phyloP scores from a whole-genome alignment of 64 coral and sea anemone genomes.

The Montipora cactus region DNA sequence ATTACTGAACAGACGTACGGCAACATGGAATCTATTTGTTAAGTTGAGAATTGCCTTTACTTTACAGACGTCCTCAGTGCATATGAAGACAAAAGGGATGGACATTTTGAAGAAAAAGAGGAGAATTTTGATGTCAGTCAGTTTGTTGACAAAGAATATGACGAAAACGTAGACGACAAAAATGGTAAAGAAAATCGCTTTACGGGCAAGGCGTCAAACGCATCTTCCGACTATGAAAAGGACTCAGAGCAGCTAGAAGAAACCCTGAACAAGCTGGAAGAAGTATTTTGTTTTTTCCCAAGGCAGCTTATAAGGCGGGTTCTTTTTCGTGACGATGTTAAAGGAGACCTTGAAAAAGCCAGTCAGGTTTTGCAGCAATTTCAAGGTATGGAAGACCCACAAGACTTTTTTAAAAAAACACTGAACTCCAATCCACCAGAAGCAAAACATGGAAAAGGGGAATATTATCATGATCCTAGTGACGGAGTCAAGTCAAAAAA shows the following conservation, averaged over 20 bases:
- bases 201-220: background rate
- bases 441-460: background rate
- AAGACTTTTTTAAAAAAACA: slow-evolving; percentile 1
- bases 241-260: slow-evolving; percentile 31
- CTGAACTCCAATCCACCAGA: background rate
- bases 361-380: slow-evolving; percentile 32
- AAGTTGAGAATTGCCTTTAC: too few relatives aligned
- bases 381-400: slow-evolving; percentile 46
- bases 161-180: background rate
- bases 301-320: slow-evolving; percentile 41
- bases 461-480: background rate
- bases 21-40: too few relatives aligned
- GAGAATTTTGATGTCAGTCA: too few relatives aligned
- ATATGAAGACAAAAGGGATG: too few relatives aligned
- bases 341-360: slow-evolving; percentile 39
- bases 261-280: slow-evolving; percentile 14
- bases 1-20: too few relatives aligned
- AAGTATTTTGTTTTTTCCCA: slow-evolving; percentile 35
- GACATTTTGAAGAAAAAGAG: too few relatives aligned
- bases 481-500: too few relatives aligned
- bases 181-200: background rate
- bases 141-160: background rate
- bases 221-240: slow-evolving; percentile 21
- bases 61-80: too few relatives aligned
- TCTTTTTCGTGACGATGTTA: slow-evolving; percentile 55